A percentile compares a stretch with the other conserved stretches of the same genome.
Evolutionary conservation across 35 echinoderm and acorn worm genomes (phyloP).

Genomic region (Lytechinus pictus): DNA sequence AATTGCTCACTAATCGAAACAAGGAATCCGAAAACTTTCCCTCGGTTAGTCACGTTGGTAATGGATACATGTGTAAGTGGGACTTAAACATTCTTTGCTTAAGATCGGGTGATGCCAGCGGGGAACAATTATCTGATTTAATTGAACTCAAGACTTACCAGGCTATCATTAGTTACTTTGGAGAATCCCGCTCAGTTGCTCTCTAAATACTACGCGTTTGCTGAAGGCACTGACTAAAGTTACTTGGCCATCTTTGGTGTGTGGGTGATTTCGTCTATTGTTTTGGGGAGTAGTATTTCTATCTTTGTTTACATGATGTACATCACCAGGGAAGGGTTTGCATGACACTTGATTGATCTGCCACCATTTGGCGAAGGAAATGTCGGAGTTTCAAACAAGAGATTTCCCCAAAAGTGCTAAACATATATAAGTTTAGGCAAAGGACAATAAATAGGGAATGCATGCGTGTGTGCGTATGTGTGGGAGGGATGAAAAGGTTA

Average conservation of each 20-base stretch:
- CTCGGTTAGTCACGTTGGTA: not conserved
- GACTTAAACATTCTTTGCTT: slow-evolving; percentile 12
- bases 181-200: not conserved
- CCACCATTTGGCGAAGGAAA: not conserved
- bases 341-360: not conserved
- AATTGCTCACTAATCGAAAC: slow-evolving; percentile 12
- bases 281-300: not conserved
- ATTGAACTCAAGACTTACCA: not conserved
- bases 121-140: slow-evolving; percentile 1
- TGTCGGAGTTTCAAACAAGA: not conserved
- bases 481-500: not conserved
- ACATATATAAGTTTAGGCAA: not conserved
- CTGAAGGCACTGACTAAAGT: not conserved
- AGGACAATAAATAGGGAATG: not conserved
- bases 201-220: not conserved
- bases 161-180: not conserved
- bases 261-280: not conserved
- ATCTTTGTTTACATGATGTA: not conserved
- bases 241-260: not conserved
- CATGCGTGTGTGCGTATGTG: not conserved
- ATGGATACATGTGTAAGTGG: not conserved
- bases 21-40: not conserved
- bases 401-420: not conserved
- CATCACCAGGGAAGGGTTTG: not conserved
- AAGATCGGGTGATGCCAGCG: not conserved